phyloP scores from a whole-genome alignment of 2,113 vertebrate species.

The Bucco capensis region DNA sequence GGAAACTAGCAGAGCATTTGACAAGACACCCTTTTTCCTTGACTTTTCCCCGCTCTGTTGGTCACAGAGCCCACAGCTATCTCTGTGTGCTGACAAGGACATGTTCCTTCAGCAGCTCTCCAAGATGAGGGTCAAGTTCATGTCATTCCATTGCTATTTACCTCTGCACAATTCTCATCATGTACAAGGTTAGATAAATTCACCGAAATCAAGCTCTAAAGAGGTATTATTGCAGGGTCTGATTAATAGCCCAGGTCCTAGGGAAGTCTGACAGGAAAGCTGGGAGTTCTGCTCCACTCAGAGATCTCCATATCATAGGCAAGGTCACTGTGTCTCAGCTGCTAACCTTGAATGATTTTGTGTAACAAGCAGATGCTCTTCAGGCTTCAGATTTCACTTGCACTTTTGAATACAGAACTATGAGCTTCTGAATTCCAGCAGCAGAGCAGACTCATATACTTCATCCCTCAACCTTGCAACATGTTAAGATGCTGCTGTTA shows the following conservation, averaged over 20 bases:
- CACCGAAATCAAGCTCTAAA: neutral
- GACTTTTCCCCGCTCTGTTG: neutral
- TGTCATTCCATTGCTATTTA: neutral
- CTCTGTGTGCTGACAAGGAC: constrained; percentile 1
- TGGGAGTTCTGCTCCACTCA: neutral
- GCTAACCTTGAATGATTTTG: neutral
- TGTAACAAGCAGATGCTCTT: neutral
- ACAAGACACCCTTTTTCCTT: neutral
- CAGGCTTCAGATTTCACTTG: neutral
- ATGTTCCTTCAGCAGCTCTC: neutral
- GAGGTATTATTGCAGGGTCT: neutral
- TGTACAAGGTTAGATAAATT: constrained; percentile 32
- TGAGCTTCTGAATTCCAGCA: neutral
- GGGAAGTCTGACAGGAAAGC: neutral
- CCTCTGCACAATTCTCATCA: neutral
- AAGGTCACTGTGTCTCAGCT: neutral
- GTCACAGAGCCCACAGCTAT: neutral
- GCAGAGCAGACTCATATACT: neutral
- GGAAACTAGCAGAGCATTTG: neutral
- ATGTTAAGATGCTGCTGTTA: neutral
- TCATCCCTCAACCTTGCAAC: neutral
- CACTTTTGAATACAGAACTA: neutral
- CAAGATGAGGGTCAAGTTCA: constrained; percentile 3
- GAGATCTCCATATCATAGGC: neutral
- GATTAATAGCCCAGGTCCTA: neutral